Conservation (phyloP, 2,888 invertebrate genomes). For the Deilephila elpenor region DNA sequence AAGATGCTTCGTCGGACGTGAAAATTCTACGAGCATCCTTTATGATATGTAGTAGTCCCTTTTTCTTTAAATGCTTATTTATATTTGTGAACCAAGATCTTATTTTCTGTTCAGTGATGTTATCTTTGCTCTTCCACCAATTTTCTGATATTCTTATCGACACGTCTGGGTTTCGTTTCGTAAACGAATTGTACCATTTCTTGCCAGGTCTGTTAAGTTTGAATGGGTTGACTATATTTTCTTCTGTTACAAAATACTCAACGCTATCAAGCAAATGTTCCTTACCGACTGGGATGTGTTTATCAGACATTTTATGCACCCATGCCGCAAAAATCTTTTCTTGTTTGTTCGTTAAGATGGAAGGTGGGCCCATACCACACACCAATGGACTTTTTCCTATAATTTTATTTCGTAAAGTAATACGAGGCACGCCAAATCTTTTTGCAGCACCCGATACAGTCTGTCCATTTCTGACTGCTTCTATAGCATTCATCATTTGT, state of each 20-base stretch:
- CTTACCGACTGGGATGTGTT: slow-evolving; percentile 38
- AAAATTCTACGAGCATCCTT: slow-evolving; percentile 41
- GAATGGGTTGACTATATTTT: slow-evolving; percentile 38
- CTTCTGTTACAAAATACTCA: slow-evolving; percentile 36
- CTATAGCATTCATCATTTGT: slow-evolving; percentile 13
- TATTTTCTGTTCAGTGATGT: slow-evolving; percentile 28
- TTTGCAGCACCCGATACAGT: slow-evolving; percentile 39
- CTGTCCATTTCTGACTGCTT: slow-evolving; percentile 5
- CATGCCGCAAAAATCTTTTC: slow-evolving; percentile 40
- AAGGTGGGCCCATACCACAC: slow-evolving; percentile 43
- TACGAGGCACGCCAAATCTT: slow-evolving; percentile 44
- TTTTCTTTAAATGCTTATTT: slow-evolving; percentile 40
- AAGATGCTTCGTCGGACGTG: slow-evolving; percentile 43
- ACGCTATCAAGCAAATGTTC: slow-evolving; percentile 40
- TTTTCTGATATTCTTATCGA: slow-evolving; percentile 44
- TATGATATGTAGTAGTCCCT: slow-evolving; percentile 38
- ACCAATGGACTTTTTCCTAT: slow-evolving; percentile 44
- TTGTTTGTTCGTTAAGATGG: slow-evolving; percentile 41
- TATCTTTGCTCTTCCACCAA: slow-evolving; percentile 40
- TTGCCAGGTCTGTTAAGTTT: slow-evolving; percentile 39
- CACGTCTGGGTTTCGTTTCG: slow-evolving; percentile 41
- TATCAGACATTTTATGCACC: slow-evolving; percentile 37
- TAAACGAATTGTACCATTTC: slow-evolving; percentile 40
- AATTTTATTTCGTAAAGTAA: slow-evolving; percentile 44
- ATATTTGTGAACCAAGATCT: slow-evolving; percentile 39